These are phyloP conservation scores for Thymelicus sylvestris DNA, from an alignment of 2,888 invertebrate genomes.

Conservation along the genomic window DNA sequence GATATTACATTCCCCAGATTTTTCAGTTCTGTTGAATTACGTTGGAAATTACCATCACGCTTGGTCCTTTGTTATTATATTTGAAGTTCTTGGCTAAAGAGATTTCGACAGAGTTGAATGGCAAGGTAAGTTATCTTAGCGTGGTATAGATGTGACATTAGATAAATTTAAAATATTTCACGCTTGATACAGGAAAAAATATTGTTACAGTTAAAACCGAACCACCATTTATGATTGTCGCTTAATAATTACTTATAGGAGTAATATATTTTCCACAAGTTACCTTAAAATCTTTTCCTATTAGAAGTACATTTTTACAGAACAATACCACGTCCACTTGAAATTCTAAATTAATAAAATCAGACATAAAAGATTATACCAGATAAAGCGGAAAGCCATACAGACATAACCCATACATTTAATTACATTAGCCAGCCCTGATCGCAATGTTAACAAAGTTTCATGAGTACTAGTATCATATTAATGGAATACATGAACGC, in stretches of 20 bases:
- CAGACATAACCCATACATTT: slow-evolving; percentile 18
- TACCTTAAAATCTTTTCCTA: too few relatives aligned
- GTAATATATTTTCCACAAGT: too few relatives aligned
- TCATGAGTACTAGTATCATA: slow-evolving; percentile 25
- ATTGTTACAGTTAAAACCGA: too few relatives aligned
- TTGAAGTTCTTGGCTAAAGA: too few relatives aligned
- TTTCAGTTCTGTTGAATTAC: background rate
- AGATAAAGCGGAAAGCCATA: background rate
- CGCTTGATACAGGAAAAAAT: too few relatives aligned
- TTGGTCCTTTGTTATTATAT: background rate
- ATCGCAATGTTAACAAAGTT: slow-evolving; percentile 33
- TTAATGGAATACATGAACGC: slow-evolving; percentile 35
- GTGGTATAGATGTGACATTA: too few relatives aligned
- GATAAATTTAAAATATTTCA: too few relatives aligned
- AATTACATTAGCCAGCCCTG: slow-evolving; percentile 19
- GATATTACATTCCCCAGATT: slow-evolving; percentile 1
- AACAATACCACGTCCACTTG: background rate
- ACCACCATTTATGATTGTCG: too few relatives aligned
- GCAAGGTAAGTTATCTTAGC: too few relatives aligned
- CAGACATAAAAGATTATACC: background rate
- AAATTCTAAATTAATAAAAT: background rate
- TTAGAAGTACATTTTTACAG: too few relatives aligned
- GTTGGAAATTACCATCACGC: background rate
- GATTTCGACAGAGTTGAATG: too few relatives aligned
- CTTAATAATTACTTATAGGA: too few relatives aligned